These are phyloP conservation scores for Miichthys miiuy DNA, from an alignment of 2,797 vertebrate species.

Conservation along the genomic window DNA sequence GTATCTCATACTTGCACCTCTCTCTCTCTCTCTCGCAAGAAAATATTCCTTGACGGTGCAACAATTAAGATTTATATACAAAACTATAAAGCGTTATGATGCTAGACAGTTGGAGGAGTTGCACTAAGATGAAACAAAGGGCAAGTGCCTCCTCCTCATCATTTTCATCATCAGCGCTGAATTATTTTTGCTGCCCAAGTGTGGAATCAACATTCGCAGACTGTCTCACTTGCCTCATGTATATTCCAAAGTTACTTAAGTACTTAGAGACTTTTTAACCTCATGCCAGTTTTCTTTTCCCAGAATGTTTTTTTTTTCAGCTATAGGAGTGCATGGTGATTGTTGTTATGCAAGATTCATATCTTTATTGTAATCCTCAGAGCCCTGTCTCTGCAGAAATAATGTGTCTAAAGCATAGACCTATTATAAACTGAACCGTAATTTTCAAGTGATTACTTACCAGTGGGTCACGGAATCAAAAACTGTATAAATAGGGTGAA, in stretches of 20 bases:
- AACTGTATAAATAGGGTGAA: conserved; percentile 90
- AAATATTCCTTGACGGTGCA: conserved; percentile 41
- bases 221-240: conserved; percentile 34
- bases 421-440: conserved; percentile 86
- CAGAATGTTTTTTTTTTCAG: conserved; percentile 51
- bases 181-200: conserved; percentile 27
- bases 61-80: conserved; percentile 47
- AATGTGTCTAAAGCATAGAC: conserved; percentile 81
- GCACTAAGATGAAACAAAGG: conserved; percentile 48
- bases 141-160: conserved; percentile 43
- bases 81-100: conserved; percentile 46
- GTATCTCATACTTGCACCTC: conserved; percentile 32
- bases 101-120: conserved; percentile 16
- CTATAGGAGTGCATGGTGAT: conserved; percentile 71
- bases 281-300: conserved; percentile 50
- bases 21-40: conserved; percentile 16
- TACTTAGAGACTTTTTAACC: conserved; percentile 69
- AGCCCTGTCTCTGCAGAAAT: conserved; percentile 79
- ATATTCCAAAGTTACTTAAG: conserved; percentile 59
- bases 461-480: conserved; percentile 89
- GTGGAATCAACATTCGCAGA: conserved; percentile 58
- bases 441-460: conserved; percentile 92
- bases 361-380: conserved; percentile 81
- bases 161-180: conserved; percentile 31
- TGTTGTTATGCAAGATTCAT: conserved; percentile 84